Evolutionary conservation across 2,797 vertebrate species (phyloP), one percentile per base, ranked within the genome.

Genomic region (Orientallactaga sibirica): DNA sequence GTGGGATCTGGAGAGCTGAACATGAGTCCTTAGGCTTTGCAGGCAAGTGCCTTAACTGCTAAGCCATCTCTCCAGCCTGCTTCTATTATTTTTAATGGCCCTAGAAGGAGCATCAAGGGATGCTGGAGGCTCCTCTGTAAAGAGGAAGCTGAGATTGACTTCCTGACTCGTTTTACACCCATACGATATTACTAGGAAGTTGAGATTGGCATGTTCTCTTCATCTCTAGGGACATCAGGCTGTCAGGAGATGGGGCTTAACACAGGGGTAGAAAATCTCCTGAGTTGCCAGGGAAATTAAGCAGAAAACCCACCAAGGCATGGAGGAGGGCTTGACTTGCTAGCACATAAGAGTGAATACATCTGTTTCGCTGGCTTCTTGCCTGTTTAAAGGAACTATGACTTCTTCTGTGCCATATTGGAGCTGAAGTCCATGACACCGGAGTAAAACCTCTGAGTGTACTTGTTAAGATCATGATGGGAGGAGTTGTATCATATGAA

Each of bases 221-320:
- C 7, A 71, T 85, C 76, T 91, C 61, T 37, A 71, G 81, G 70
- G 92, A 86, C 43, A n/a, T 79, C 33, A 87, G 33, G 64, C 68
- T 33, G 19, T 58, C 37, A 89, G 77, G 77, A 95, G 92, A 74
- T 33, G 12, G 70, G 62, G 20, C 61, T 75, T 86, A 74, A 76
- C 3, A 0, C 64, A 43, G 78, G 94, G 29, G 80, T 43, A 92
- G 71, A 93, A 93, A 82, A 62, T 16, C 67, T 78, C 84, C 22
- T 70, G 64, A 64, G 48, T 82, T 92, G 29, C 86, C 87, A 80
- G 37, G 25, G 41, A 64, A 88, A 84, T 84, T 55, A 91, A 91
- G 64, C 48, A 58, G 79, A 85, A 27, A 78, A 68, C 61, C 18
- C 22, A 41, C 33, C 29, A 71, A 86, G 41, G 37, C 41, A 48